Evolutionary conservation across 2,888 invertebrate genomes (phyloP).

Genomic region (Lymantria monacha): DNA sequence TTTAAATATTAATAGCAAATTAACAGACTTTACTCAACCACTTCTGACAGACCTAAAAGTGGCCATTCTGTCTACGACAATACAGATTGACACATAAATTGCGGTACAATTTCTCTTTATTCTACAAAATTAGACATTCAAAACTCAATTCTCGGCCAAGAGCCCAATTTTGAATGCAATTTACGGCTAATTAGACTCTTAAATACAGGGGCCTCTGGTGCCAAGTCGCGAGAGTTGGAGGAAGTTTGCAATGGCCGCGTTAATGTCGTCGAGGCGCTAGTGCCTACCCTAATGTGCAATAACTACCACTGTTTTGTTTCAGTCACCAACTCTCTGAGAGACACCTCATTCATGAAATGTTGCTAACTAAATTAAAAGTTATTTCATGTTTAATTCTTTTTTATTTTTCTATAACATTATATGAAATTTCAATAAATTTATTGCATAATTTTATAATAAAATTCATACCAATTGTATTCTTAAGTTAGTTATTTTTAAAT

Average conservation of each 20-base stretch:
- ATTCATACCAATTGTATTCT: no score
- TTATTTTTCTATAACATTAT: no score
- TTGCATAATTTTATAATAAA: no score
- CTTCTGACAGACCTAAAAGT: conserved; percentile 29
- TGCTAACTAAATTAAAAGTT: not conserved
- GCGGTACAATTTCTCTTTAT: conserved; percentile 65
- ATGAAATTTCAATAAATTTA: no score
- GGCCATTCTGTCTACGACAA: conserved; percentile 43
- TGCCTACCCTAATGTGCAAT: conserved; percentile 48
- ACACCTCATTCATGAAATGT: not conserved
- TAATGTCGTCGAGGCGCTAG: conserved; percentile 42
- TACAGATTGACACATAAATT: conserved; percentile 65
- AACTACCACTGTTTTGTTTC: conserved; percentile 48
- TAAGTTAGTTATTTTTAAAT: no score
- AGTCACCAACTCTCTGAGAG: conserved; percentile 31
- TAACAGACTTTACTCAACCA: conserved; percentile 24
- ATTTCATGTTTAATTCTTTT: no score
- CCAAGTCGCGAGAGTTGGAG: conserved; percentile 44
- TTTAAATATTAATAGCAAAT: conserved; percentile 13
- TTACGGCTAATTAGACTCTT: conserved; percentile 76
- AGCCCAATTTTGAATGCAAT: conserved; percentile 72
- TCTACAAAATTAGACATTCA: conserved; percentile 73
- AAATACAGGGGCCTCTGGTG: conserved; percentile 58
- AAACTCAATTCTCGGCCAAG: conserved; percentile 72
- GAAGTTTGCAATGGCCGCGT: conserved; percentile 60